Evolutionary conservation across 1,140 invertebrate genomes (phyloP), one percentile per base, ranked within the genome.

Genomic region (Bombus pascuorum): DNA sequence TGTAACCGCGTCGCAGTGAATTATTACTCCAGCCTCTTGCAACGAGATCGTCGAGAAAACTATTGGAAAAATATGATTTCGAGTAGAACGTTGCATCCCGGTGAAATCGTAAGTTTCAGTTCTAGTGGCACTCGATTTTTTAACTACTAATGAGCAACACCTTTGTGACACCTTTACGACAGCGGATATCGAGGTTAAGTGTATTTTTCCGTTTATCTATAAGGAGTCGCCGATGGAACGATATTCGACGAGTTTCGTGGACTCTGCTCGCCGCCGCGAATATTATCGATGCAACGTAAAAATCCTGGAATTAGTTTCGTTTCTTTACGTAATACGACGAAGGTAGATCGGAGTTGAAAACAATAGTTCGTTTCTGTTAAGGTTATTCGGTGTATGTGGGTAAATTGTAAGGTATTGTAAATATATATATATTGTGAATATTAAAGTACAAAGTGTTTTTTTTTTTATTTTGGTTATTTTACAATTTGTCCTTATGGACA

Each of bases 1-100:
- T 42, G 81, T 34, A 57, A 78, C 34, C 37, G 76, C 39, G 76
- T 65, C 76, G 32, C 39, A 32, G 22, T 75, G 73, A 76, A 76
- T 76, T 76, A 76, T 76, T 65, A 59, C 75, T 25, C 18, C 28
- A 25, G 6, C 57, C 57, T 22, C 34, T 12, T 42, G 37, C 72
- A 47, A 32, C n/a, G 28, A 13, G 12, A 47, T 32, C 4, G 28
- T 34, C 10, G 18, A 22, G 9, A 32, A 34, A 28, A 18, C 9
- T 6, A 18, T 75, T 34, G 44, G 53, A 59, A 76, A 76, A 59
- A 76, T 25, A 53, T 39, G 53, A 53, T 39, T 37, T 59, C 74
- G 1, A 34, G 25, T 28, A 15, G 25, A 39, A 59, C 53, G 53
- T 76, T 39, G 34, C 53, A 18, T 53, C 34, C 10, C 47, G 34